phyloP scores from a whole-genome alignment of 2,888 invertebrate species.

The Cheilosia vernalis region DNA sequence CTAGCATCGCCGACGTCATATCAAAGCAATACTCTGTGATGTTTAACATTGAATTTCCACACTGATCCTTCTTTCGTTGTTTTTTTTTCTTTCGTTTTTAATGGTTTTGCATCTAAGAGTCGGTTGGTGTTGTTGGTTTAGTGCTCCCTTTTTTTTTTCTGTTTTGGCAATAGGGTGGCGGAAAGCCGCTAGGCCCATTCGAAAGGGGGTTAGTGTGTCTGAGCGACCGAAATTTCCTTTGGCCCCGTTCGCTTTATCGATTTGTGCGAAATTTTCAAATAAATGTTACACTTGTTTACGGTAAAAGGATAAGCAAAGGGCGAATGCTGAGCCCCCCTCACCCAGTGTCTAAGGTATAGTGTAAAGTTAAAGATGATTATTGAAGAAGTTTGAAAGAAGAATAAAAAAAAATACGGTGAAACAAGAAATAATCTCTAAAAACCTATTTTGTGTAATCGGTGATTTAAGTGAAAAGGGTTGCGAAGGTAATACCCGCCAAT shows the following conservation, averaged over 20 bases:
- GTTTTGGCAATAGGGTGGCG: neutral
- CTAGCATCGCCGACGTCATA: constrained; percentile 48
- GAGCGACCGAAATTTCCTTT: constrained; percentile 50
- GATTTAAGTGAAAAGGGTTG: constrained; percentile 66
- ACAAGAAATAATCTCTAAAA: constrained; percentile 59
- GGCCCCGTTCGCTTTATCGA: constrained; percentile 51
- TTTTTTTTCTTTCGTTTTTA: constrained; percentile 14
- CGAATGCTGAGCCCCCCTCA: neutral
- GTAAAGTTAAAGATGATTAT: constrained; percentile 72
- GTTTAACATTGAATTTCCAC: constrained; percentile 73
- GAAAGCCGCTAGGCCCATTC: constrained; percentile 16
- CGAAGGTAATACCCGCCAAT: constrained; percentile 60
- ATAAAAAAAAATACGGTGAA: constrained; percentile 22
- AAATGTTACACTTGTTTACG: constrained; percentile 60
- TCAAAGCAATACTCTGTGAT: constrained; percentile 56
- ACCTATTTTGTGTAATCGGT: constrained; percentile 63
- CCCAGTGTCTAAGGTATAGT: constrained; percentile 8
- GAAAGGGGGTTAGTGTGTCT: constrained; percentile 65
- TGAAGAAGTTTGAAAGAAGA: constrained; percentile 49
- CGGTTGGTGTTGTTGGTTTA: constrained; percentile 38
- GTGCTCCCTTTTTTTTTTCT: neutral
- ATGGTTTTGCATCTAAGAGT: constrained; percentile 61
- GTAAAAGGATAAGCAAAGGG: constrained; percentile 36
- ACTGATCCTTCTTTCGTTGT: constrained; percentile 55
- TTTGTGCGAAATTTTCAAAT: constrained; percentile 60